phyloP scores from a whole-genome alignment of 2,888 invertebrate genomes.

The Ichneumoninae sp. region DNA sequence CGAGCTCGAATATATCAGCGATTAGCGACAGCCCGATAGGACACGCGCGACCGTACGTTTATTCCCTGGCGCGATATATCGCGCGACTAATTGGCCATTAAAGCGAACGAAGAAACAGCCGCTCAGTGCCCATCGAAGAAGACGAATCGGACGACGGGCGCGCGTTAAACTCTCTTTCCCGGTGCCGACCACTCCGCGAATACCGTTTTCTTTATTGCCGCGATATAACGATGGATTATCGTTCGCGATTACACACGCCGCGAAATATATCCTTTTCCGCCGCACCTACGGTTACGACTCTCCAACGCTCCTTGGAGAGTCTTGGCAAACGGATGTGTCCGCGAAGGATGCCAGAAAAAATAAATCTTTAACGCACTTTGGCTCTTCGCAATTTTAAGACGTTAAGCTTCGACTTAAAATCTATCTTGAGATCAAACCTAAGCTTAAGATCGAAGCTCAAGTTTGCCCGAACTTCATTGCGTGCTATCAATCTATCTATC shows the following conservation, averaged over 20 bases:
- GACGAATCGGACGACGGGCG: background rate
- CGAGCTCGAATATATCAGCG: constrained; percentile 6
- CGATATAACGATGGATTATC: constrained; percentile 14
- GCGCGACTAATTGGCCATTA: constrained; percentile 58
- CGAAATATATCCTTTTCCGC: background rate
- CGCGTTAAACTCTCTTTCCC: constrained; percentile 19
- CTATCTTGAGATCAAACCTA: too few relatives aligned
- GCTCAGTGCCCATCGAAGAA: constrained; percentile 5
- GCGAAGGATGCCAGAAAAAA: too few relatives aligned
- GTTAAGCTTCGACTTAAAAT: too few relatives aligned
- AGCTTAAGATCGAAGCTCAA: too few relatives aligned
- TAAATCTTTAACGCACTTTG: too few relatives aligned
- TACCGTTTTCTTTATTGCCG: constrained; percentile 27
- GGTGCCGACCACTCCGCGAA: constrained; percentile 1
- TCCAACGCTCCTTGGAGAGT: background rate
- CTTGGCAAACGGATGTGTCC: too few relatives aligned
- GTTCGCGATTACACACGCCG: constrained; percentile 13
- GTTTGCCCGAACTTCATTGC: too few relatives aligned
- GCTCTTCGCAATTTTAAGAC: too few relatives aligned
- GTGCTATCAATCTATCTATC: too few relatives aligned
- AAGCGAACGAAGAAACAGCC: constrained; percentile 31
- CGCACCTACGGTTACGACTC: background rate
- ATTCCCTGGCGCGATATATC: constrained; percentile 30
- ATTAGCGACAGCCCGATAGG: constrained; percentile 19
- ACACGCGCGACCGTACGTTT: constrained; percentile 25